Percentiles rank a stretch among this genome's conserved stretches.
Conservation (phyloP, 2,888 invertebrate genomes). For the Sclerodermus sp. region DNA sequence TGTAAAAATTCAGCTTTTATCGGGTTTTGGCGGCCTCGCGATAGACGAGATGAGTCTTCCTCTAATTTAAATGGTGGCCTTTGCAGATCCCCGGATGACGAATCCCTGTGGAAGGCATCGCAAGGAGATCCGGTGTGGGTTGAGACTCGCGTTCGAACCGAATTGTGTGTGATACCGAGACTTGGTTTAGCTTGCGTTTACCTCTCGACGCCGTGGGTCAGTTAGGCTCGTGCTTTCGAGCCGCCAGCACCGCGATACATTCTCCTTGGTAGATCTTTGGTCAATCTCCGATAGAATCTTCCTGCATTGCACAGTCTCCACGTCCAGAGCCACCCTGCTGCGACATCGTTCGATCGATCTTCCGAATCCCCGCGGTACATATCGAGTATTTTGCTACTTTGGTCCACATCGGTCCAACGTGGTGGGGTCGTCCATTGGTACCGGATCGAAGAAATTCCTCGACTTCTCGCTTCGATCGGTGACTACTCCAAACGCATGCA, state of each 20-base stretch:
- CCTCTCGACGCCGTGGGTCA: conserved; percentile 45
- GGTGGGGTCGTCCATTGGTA: too few species aligned
- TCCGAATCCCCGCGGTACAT: too few species aligned
- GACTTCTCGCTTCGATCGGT: too few species aligned
- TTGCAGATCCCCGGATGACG: background rate
- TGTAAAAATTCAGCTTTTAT: too few species aligned
- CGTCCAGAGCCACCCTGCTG: too few species aligned
- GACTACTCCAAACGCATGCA: too few species aligned
- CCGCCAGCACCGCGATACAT: conserved; percentile 39
- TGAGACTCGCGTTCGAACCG: conserved; percentile 31
- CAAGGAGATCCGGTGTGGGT: conserved; percentile 16
- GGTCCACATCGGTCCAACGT: too few species aligned
- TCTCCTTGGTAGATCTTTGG: conserved; percentile 8
- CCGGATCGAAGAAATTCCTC: too few species aligned
- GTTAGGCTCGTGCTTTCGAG: conserved; percentile 54
- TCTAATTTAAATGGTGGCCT: background rate
- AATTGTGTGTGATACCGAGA: conserved; percentile 40
- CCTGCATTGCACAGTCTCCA: background rate
- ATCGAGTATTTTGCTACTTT: too few species aligned
- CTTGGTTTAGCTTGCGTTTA: conserved; percentile 48
- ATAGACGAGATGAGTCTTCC: too few species aligned
- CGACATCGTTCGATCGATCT: background rate
- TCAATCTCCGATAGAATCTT: too few species aligned
- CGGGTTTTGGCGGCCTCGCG: too few species aligned
- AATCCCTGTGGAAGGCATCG: background rate